Evolutionary conservation across 2,113 vertebrate species (phyloP).

Genomic region (Pholis gunnellus): DNA sequence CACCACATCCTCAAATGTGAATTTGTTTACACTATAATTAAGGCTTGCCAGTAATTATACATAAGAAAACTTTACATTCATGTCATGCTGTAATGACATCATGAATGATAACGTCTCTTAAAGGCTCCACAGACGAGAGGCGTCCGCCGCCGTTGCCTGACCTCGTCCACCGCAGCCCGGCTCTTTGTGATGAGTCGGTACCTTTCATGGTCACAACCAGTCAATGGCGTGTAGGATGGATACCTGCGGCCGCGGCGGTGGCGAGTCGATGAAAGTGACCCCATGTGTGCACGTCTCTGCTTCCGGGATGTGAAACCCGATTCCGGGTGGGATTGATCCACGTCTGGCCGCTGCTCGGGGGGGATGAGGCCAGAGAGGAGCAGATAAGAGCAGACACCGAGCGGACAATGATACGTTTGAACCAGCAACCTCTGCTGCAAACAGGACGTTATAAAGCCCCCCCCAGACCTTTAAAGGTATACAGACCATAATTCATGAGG

Average conservation of each 20-base stretch:
- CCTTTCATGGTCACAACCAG: constrained; percentile 70
- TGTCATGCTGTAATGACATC: constrained; percentile 18
- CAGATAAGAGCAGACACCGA: constrained; percentile 76
- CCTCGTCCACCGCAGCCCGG: constrained; percentile 44
- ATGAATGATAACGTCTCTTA: constrained; percentile 29
- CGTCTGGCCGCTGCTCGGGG: constrained; percentile 68
- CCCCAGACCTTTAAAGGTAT: constrained; percentile 51
- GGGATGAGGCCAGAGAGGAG: constrained; percentile 64
- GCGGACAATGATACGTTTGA: constrained; percentile 74
- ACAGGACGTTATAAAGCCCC: constrained; percentile 51
- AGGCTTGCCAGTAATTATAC: background rate
- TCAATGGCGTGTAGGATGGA: constrained; percentile 65
- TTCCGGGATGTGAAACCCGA: constrained; percentile 82
- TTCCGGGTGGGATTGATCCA: constrained; percentile 79
- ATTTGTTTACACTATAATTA: background rate
- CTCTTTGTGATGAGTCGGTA: constrained; percentile 61
- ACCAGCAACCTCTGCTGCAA: constrained; percentile 69
- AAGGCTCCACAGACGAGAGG: constrained; percentile 26
- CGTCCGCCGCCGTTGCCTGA: background rate
- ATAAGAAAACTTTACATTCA: background rate
- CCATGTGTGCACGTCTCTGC: constrained; percentile 71
- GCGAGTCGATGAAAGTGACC: constrained; percentile 77
- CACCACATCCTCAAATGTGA: background rate
- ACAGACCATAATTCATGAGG: constrained; percentile 38
- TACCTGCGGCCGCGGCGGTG: constrained; percentile 65